phyloP scores from a whole-genome alignment of 2,797 vertebrate species.

The Vultur gryphus region DNA sequence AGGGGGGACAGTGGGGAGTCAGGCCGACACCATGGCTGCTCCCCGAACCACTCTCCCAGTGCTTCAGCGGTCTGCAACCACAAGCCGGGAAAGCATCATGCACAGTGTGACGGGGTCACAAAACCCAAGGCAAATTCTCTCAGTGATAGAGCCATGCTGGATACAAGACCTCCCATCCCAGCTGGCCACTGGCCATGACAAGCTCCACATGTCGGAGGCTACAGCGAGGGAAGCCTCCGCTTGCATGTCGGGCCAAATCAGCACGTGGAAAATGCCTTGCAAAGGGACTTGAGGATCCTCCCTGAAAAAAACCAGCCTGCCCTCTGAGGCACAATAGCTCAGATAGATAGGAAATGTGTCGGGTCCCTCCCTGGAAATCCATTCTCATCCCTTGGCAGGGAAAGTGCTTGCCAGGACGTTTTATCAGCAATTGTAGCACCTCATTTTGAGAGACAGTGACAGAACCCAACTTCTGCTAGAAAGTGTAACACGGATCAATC shows the following conservation, averaged over 20 bases:
- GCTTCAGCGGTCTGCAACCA: not conserved
- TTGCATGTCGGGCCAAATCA: rapidly evolving
- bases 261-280: not conserved
- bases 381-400: not conserved
- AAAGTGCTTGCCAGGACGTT: not conserved
- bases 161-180: not conserved
- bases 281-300: not conserved
- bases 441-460: not conserved
- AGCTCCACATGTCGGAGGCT: not conserved
- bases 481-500: not conserved
- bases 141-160: not conserved
- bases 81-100: not conserved
- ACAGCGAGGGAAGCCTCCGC: not conserved
- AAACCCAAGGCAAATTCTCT: not conserved
- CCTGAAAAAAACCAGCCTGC: not conserved
- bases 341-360: not conserved
- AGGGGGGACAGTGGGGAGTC: not conserved
- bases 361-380: not conserved
- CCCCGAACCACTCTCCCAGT: not conserved
- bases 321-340: not conserved
- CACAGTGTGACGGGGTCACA: not conserved
- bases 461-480: not conserved
- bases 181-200: not conserved
- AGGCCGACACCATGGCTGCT: not conserved
- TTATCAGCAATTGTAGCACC: not conserved